Percentiles rank a stretch among this genome's conserved stretches.
These are phyloP conservation scores for Puffinus mauretanicus DNA, from an alignment of 2,113 vertebrate species.

Conservation along the genomic window DNA sequence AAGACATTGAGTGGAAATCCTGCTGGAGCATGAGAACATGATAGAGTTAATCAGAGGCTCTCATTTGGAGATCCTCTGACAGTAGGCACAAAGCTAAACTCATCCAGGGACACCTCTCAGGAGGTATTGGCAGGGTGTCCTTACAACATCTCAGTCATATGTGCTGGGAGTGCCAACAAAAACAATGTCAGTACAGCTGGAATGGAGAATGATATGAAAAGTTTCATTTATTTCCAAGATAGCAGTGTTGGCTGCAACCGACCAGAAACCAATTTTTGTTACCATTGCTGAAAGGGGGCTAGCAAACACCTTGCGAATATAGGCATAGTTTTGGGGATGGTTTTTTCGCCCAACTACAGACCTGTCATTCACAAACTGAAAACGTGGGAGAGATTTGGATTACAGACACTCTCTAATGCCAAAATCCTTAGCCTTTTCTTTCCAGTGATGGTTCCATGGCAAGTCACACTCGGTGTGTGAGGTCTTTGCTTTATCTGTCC, in stretches of 20 bases:
- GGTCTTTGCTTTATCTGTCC: background rate
- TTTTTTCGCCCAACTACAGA: background rate
- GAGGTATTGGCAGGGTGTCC: background rate
- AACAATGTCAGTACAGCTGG: background rate
- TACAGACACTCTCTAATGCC: background rate
- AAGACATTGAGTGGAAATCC: background rate
- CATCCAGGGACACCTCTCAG: background rate
- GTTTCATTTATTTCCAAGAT: background rate
- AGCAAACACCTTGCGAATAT: background rate
- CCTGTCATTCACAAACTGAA: background rate
- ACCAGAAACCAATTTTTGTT: background rate
- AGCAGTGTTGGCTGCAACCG: background rate
- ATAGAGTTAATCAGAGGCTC: background rate
- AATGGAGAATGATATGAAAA: background rate
- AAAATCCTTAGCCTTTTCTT: background rate
- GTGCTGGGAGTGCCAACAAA: background rate
- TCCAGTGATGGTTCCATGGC: background rate
- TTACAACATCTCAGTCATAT: background rate
- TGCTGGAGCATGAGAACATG: background rate
- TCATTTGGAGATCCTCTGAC: background rate
- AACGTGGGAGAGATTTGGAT: background rate
- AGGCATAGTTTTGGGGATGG: background rate
- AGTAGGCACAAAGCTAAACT: background rate
- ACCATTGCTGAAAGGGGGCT: background rate
- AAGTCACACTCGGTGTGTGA: background rate